Base-by-base conservation (phyloP, 2,113 vertebrate genomes). In the Ageneiosus marmoratus region DNA sequence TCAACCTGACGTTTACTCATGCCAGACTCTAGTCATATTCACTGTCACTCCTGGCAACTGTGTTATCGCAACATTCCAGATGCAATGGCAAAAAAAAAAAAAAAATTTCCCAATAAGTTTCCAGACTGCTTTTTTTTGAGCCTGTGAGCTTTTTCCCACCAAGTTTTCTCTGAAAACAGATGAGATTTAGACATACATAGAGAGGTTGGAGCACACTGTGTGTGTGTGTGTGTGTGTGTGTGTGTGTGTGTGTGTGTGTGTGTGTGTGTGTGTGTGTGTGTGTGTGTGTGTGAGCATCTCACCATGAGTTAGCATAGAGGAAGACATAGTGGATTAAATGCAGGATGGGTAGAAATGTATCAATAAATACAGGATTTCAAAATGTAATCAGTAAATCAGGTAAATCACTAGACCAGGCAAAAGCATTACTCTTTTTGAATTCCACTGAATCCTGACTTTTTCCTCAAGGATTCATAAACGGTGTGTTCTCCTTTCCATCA, bases 1-100 rank as follows among this genome's bases (percentile, higher is more conserved):
- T 93, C 91, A 89, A 88, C 82, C 86, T 37, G 60, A 88, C 91
- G 90, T 91, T 92, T 91, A 91, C 91, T 65, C 88, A 86, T 78
- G 73, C 63, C 55, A 69, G 56, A 77, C 51, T 76, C 88, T 87
- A 90, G 87, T 89, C 90, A 89, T 86, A 89, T 84, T 86, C 85
- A 87, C 85, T 89, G 90, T 92, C 90, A 88, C 89, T 90, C 69
- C 84, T 86, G 86, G 89, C 89, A 81, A 83, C 86, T 34, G 75
- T 67, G 89, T 92, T 93, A 93, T 93, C 92, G 89, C 83, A 50
- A 80, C 56, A 80, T 87, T 88, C 87, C 92, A 93, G 92, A 63
- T 70, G 29, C 29, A 18, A n/a, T 22, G 15, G 10, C 24, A 15
- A 76, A 81, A 86, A 81, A 53, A 15, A 15, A 76, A 81, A 86